Percentiles rank a stretch among this genome's conserved stretches.
Evolutionary conservation across 2,113 vertebrate species (phyloP).

Genomic region (Dicentrarchus labrax): DNA sequence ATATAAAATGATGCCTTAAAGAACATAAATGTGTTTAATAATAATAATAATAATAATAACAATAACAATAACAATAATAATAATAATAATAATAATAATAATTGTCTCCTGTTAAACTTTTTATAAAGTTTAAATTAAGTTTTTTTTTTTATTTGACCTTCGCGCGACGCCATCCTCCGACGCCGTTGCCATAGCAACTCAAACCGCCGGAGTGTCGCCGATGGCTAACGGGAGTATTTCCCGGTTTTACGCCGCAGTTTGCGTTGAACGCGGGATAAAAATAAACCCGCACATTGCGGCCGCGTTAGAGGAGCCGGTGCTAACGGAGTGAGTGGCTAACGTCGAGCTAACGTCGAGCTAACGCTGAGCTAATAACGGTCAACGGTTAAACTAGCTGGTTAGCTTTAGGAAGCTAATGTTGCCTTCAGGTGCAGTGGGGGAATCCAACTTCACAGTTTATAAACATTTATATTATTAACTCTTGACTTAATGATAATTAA

Average conservation of each 20-base stretch:
- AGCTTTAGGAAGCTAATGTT: not conserved
- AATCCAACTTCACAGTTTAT: too few relatives aligned
- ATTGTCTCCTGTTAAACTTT: not conserved
- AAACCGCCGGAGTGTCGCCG: fast-evolving
- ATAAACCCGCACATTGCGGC: conserved; percentile 80
- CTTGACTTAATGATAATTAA: too few relatives aligned
- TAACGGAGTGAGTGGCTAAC: conserved; percentile 59
- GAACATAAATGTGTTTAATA: too few relatives aligned
- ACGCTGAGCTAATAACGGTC: not conserved
- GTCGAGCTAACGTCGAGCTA: too few relatives aligned
- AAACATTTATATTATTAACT: too few relatives aligned
- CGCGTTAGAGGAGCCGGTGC: conserved; percentile 68
- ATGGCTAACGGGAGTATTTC: conserved; percentile 49
- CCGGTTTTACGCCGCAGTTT: conserved; percentile 77
- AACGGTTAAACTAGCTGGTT: not conserved
- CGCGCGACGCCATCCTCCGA: not conserved
- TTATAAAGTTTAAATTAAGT: not conserved
- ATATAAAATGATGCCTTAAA: too few relatives aligned
- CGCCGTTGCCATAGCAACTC: conserved; percentile 48
- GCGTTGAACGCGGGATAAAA: conserved; percentile 68
- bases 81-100: not conserved
- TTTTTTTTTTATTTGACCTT: not conserved
- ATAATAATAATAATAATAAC: too few relatives aligned
- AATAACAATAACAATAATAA: too few relatives aligned
- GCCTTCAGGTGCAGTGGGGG: conserved; percentile 11